Evolutionary conservation across 2,113 vertebrate species (phyloP).

Genomic region (Tachysurus fulvidraco): DNA sequence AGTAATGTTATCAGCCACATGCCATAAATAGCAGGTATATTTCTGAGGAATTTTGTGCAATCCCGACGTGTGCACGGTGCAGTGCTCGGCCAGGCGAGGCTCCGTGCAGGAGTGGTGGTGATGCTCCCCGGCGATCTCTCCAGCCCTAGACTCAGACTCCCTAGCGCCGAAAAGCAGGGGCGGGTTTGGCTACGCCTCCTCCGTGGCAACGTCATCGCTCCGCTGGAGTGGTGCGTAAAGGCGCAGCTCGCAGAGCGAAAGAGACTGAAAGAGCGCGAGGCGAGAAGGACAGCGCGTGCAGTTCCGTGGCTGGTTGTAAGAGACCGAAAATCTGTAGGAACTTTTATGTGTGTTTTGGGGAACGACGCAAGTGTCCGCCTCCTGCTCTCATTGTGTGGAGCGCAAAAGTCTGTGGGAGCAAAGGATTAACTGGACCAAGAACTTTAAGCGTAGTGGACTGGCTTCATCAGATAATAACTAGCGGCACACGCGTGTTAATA

Average conservation of each 20-base stretch:
- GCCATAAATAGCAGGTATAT: constrained; percentile 92
- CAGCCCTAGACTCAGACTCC: constrained; percentile 78
- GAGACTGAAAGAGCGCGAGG: constrained; percentile 21
- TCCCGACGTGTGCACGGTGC: constrained; percentile 83
- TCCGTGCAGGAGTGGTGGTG: constrained; percentile 77
- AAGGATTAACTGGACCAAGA: not conserved
- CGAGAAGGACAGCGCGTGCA: constrained; percentile 13
- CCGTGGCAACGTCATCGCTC: constrained; percentile 74
- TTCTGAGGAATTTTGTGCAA: constrained; percentile 88
- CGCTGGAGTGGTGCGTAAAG: constrained; percentile 62
- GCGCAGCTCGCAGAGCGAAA: constrained; percentile 42
- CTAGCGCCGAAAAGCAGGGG: constrained; percentile 71
- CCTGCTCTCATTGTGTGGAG: not conserved
- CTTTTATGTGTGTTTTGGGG: not conserved
- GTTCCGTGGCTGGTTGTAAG: not conserved
- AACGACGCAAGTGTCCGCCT: not conserved
- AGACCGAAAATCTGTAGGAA: not conserved
- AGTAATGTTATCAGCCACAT: constrained; percentile 99
- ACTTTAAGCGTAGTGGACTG: not conserved
- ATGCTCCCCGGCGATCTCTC: constrained; percentile 76
- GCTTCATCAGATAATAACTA: not conserved
- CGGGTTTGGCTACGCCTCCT: constrained; percentile 83
- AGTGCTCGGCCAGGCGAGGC: constrained; percentile 75
- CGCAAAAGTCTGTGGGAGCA: not conserved
- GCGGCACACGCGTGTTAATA: not conserved